Evolutionary conservation across 2,797 vertebrate species (phyloP).

Genomic region (Pristis pectinata): DNA sequence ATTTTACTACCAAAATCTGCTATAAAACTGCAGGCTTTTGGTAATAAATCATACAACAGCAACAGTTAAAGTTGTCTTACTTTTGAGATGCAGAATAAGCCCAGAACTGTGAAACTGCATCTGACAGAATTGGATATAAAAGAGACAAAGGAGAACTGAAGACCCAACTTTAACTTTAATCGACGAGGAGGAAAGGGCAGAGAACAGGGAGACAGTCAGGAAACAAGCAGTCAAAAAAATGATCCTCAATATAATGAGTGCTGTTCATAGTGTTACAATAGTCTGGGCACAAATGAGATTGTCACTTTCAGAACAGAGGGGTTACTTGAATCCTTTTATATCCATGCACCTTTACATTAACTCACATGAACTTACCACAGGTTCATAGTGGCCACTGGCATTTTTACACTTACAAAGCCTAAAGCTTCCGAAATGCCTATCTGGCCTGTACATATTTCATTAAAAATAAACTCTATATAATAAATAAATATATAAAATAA

Average conservation of each 20-base stretch:
- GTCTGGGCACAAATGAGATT: slow-evolving; percentile 68
- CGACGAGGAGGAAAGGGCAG: slow-evolving; percentile 49
- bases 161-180: slow-evolving; percentile 69
- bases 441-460: slow-evolving; percentile 85
- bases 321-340: slow-evolving; percentile 56
- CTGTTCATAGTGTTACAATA: slow-evolving; percentile 67
- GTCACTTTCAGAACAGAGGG: slow-evolving; percentile 64
- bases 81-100: slow-evolving; percentile 19
- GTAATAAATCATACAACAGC: slow-evolving; percentile 33
- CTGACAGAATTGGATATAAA: slow-evolving; percentile 60
- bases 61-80: slow-evolving; percentile 14
- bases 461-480: slow-evolving; percentile 99
- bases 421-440: slow-evolving; percentile 78
- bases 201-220: slow-evolving; percentile 58
- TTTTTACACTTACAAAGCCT: slow-evolving; percentile 68
- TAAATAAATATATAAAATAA: slow-evolving; percentile 99
- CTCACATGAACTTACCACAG: slow-evolving; percentile 71
- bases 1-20: slow-evolving; percentile 32
- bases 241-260: slow-evolving; percentile 61
- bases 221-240: slow-evolving; percentile 67
- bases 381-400: slow-evolving; percentile 63
- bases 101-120: slow-evolving; percentile 28
- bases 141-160: slow-evolving; percentile 63
- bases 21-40: slow-evolving; percentile 22
- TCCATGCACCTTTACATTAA: slow-evolving; percentile 63